Conservation (phyloP, 2,888 invertebrate genomes). For the Drosophila picticornis region DNA sequence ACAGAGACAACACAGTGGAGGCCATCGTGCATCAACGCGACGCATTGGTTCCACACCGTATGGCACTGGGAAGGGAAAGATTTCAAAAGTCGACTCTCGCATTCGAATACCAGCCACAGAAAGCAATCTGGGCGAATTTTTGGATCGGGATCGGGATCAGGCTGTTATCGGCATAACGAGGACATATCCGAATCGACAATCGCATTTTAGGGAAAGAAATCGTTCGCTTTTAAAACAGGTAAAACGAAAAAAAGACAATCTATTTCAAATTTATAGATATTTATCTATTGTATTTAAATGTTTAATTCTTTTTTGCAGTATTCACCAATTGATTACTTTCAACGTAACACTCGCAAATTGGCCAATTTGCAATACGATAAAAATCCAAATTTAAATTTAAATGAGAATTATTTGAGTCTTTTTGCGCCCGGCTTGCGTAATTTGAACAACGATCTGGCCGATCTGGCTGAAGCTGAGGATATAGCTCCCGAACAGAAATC, state of each 20-base stretch:
- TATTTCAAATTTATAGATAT: neutral
- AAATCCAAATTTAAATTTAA: constrained; percentile 1
- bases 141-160: constrained; percentile 38
- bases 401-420: constrained; percentile 17
- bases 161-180: constrained; percentile 62
- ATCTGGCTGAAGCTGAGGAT: neutral
- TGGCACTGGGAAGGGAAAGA: constrained; percentile 21
- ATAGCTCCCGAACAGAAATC: constrained; percentile 6
- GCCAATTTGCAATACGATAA: constrained; percentile 12
- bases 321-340: constrained; percentile 43
- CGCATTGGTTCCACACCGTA: constrained; percentile 40
- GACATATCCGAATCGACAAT: constrained; percentile 73
- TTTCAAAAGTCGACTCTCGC: constrained; percentile 23
- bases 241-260: constrained; percentile 2
- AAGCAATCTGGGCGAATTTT: constrained; percentile 21
- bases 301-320: constrained; percentile 27
- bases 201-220: constrained; percentile 83
- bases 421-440: constrained; percentile 1
- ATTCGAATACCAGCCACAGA: constrained; percentile 40
- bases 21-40: constrained; percentile 36
- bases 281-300: neutral
- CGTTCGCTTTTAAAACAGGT: constrained; percentile 82
- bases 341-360: constrained; percentile 41
- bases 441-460: constrained; percentile 1
- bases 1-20: constrained; percentile 6